phyloP scores from a whole-genome alignment of 2,113 vertebrate genomes.

The Spermophilus dauricus region DNA sequence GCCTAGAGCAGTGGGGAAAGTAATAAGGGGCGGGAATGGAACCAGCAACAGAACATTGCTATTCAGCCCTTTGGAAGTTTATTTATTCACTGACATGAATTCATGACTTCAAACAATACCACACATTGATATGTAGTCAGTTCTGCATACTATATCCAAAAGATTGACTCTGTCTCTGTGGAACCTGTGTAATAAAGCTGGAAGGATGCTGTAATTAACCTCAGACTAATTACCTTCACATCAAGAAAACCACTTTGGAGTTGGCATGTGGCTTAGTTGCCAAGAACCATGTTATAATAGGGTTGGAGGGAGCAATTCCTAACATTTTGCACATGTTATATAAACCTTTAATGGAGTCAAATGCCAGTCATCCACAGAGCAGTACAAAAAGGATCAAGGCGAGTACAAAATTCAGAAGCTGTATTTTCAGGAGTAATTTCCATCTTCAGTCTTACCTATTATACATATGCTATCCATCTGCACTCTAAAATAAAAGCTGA shows the following conservation, averaged over 20 bases:
- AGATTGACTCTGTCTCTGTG: slow-evolving; percentile 42
- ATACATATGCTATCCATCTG: not conserved
- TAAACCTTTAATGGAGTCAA: slow-evolving; percentile 70
- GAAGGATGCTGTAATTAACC: slow-evolving; percentile 77
- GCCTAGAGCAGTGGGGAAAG: not conserved
- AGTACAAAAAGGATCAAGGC: not conserved
- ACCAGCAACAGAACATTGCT: not conserved
- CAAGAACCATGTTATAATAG: slow-evolving; percentile 66
- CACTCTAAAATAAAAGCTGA: slow-evolving; percentile 33
- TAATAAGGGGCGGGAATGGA: not conserved
- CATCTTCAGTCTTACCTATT: slow-evolving; percentile 26
- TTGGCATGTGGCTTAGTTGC: slow-evolving; percentile 61
- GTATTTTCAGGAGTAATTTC: slow-evolving; percentile 33
- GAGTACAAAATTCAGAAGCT: slow-evolving; percentile 31
- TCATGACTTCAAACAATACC: not conserved
- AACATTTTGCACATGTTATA: slow-evolving; percentile 56
- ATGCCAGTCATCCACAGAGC: slow-evolving; percentile 14
- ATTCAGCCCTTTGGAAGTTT: not conserved
- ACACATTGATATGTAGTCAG: not conserved
- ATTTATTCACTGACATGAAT: not conserved
- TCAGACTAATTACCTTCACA: slow-evolving; percentile 74
- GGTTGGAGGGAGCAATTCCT: slow-evolving; percentile 55
- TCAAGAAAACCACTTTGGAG: slow-evolving; percentile 58
- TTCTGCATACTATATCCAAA: not conserved
- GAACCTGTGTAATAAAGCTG: slow-evolving; percentile 61